These are phyloP conservation scores for Eulithis prunata DNA, from an alignment of 2,888 invertebrate species.

Conservation along the genomic window DNA sequence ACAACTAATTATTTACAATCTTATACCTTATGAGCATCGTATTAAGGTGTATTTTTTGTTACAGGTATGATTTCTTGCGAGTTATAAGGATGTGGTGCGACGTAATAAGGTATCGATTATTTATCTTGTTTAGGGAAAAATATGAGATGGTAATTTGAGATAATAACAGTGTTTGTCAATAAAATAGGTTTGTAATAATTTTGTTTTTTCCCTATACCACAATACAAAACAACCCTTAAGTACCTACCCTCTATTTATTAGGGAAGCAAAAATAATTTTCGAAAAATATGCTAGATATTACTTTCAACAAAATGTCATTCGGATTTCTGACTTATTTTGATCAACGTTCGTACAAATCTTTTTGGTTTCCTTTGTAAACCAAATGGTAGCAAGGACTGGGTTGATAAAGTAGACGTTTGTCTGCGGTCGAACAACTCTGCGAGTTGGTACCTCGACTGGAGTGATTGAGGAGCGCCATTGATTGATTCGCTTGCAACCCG, in stretches of 20 bases:
- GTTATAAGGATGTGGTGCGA: conserved; percentile 32
- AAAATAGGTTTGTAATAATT: not conserved
- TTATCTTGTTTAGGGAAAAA: conserved; percentile 26
- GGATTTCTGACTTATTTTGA: too few species aligned
- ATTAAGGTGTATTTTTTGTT: conserved; percentile 46
- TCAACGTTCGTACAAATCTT: too few species aligned
- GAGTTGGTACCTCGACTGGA: not conserved
- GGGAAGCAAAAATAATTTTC: too few species aligned
- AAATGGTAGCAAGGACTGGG: conserved; percentile 1
- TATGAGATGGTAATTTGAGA: conserved; percentile 6
- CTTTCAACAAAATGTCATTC: too few species aligned
- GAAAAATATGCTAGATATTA: too few species aligned
- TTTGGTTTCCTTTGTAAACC: not conserved
- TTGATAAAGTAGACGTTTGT: conserved; percentile 17
- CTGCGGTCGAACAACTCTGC: not conserved
- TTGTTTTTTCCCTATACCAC: not conserved
- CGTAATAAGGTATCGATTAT: conserved; percentile 21
- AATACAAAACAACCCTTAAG: too few species aligned
- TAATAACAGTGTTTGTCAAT: too few species aligned
- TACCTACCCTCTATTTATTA: too few species aligned
- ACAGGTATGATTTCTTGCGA: conserved; percentile 49
- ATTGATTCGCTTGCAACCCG: conserved; percentile 20
- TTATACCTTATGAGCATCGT: conserved; percentile 2
- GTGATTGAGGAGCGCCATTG: conserved; percentile 15
- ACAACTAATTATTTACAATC: conserved; percentile 33